These are phyloP conservation scores for Nasua narica DNA, from an alignment of 2,797 vertebrate species.

Conservation along the genomic window DNA sequence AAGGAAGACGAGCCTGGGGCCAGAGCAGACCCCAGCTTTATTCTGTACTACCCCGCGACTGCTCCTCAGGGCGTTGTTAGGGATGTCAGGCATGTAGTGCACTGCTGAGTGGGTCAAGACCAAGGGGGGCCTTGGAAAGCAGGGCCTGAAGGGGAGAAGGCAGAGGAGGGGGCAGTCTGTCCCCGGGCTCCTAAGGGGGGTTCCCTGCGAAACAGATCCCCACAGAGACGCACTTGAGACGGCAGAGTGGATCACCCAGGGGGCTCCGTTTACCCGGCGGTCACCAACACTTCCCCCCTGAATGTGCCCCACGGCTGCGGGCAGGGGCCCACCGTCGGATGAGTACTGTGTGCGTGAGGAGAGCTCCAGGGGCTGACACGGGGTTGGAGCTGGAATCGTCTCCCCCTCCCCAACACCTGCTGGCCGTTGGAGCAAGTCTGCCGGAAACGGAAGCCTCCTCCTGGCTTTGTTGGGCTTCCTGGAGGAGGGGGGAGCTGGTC, in stretches of 20 bases:
- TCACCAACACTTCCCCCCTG: background rate
- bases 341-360: background rate
- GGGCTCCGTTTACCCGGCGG: background rate
- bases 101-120: background rate
- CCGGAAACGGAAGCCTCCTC: constrained; percentile 53
- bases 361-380: background rate
- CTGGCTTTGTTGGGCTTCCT: constrained; percentile 71
- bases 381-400: background rate
- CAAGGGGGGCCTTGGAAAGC: background rate
- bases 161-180: background rate
- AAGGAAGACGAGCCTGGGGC: background rate
- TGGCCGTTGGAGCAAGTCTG: background rate
- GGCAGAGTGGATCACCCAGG: background rate
- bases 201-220: background rate
- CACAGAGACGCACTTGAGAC: background rate
- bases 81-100: background rate
- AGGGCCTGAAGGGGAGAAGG: background rate
- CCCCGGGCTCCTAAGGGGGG: background rate
- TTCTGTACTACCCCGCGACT: background rate
- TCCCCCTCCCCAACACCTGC: constrained; percentile 29
- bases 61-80: background rate
- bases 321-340: background rate
- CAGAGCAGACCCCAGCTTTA: background rate
- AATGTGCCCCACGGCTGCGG: accelerated
- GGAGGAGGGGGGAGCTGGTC: constrained; percentile 48